Evolutionary conservation across 1,140 invertebrate species (phyloP).

Genomic region (Orius laevigatus): DNA sequence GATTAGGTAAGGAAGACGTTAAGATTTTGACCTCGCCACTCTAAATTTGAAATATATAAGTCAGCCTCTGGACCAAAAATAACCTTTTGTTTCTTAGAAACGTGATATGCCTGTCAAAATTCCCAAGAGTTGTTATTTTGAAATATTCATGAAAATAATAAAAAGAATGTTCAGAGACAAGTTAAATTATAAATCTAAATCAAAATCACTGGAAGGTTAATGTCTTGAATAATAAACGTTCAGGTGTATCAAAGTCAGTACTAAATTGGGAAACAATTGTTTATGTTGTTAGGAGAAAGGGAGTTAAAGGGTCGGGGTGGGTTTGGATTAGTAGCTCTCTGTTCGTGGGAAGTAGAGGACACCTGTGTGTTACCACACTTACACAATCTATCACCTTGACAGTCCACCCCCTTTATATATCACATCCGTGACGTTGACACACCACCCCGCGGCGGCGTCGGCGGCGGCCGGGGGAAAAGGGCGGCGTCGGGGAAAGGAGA

Average conservation of each 20-base stretch:
- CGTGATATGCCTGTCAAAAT: too few relatives aligned
- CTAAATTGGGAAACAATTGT: conserved; percentile 11
- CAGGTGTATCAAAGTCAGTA: background rate
- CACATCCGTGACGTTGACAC: conserved; percentile 10
- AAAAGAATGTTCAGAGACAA: too few relatives aligned
- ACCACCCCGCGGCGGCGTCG: background rate
- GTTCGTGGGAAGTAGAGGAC: conserved; percentile 4
- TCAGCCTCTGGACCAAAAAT: too few relatives aligned
- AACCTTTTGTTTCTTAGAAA: too few relatives aligned
- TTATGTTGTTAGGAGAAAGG: conserved; percentile 3
- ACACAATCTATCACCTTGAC: conserved; percentile 12
- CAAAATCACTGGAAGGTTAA: background rate
- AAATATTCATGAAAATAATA: too few relatives aligned
- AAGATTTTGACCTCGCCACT: too few relatives aligned
- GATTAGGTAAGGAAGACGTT: too few relatives aligned
- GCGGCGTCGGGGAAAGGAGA: background rate
- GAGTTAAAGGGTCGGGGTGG: background rate
- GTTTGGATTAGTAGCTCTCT: conserved; percentile 9
- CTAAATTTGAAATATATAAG: too few relatives aligned
- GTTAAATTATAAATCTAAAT: too few relatives aligned
- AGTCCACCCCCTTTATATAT: conserved; percentile 11
- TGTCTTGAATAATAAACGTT: background rate
- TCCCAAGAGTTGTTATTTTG: too few relatives aligned
- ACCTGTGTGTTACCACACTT: conserved; percentile 11
- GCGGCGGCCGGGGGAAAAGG: background rate